Evolutionary conservation across 2,888 invertebrate species (phyloP).

Genomic region (Catotricha subobsoleta): DNA sequence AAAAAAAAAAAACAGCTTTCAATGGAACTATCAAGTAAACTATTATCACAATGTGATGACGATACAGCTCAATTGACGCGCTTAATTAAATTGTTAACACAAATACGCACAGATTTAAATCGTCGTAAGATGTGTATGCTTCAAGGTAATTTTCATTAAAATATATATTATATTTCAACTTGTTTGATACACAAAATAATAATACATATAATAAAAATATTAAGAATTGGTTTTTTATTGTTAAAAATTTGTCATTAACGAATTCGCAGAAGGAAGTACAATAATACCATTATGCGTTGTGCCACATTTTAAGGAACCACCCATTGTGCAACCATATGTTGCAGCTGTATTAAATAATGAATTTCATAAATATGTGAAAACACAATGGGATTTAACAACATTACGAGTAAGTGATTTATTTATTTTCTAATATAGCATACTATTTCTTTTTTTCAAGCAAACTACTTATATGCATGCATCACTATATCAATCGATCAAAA

Average conservation of each 20-base stretch:
- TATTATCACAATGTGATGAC: slow-evolving; percentile 44
- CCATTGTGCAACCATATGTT: slow-evolving; percentile 55
- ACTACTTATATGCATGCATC: no score
- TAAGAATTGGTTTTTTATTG: neutral
- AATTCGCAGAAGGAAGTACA: slow-evolving; percentile 44
- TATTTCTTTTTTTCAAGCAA: neutral
- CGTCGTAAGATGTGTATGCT: slow-evolving; percentile 48
- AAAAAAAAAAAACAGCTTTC: slow-evolving; percentile 32
- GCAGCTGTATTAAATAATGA: slow-evolving; percentile 63
- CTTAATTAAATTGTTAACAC: slow-evolving; percentile 40
- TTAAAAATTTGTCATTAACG: neutral
- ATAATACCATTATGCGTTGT: slow-evolving; percentile 61
- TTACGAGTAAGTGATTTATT: slow-evolving; percentile 40
- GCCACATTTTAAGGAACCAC: slow-evolving; percentile 48
- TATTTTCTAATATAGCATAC: neutral
- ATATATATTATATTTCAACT: neutral
- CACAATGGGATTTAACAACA: slow-evolving; percentile 69
- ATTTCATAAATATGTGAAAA: slow-evolving; percentile 41
- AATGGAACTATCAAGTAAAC: slow-evolving; percentile 53
- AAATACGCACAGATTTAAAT: slow-evolving; percentile 55
- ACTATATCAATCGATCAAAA: no score
- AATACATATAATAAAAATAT: neutral
- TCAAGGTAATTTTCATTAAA: slow-evolving; percentile 32
- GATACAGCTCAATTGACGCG: slow-evolving; percentile 37
- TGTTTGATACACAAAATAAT: no score